Base-by-base conservation (phyloP, 2,797 vertebrate species). In the Enteromius paludinosus region DNA sequence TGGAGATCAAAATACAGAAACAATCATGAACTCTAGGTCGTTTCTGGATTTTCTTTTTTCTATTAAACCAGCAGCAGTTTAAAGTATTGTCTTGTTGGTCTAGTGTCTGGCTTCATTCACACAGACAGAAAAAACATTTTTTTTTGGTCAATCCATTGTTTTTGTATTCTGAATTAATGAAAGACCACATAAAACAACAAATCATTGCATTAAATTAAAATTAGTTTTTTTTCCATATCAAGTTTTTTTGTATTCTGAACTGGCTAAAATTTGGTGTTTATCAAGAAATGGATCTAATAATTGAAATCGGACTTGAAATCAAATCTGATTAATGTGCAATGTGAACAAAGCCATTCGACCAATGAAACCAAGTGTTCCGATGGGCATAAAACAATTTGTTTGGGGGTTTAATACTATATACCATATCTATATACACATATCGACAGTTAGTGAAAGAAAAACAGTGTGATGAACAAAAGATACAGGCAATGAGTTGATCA, bases 41-140 rank as follows among this genome's bases (percentile, higher is more conserved):
- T 79, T 85, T 87, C 84, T 91, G 84, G 82, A 47, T 56, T 66
- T 35, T 66, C 5, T 41, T 43, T 66, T 38, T 66, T 66, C 38
- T 68, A 30, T 10, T 18, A 72, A 85, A 93, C 35, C 84, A 92
- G 91, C 89, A 90, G 88, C 85, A 87, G 89, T 90, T 75, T 81
- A 79, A 86, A 90, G 87, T 83, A 88, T 85, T 85, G n/a, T 43
- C 91, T 80, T 88, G 54, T 41, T 41, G 41, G 41, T 43, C 10
- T 43, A 43, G 10, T 43, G 10, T 43, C 41, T 43, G 41, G 41
- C 41, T 43, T 43, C 12, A 43, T 43, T 43, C 41, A 43, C 38
- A 41, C 38, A 41, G 38, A 41, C 41, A 11, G 41, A 43, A 9
- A 43, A 41, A 12, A 43, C 0, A 11, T 12, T 10, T 41, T 41